Evolutionary conservation across 2,888 invertebrate species (phyloP).

Genomic region (Steromphala cineraria): DNA sequence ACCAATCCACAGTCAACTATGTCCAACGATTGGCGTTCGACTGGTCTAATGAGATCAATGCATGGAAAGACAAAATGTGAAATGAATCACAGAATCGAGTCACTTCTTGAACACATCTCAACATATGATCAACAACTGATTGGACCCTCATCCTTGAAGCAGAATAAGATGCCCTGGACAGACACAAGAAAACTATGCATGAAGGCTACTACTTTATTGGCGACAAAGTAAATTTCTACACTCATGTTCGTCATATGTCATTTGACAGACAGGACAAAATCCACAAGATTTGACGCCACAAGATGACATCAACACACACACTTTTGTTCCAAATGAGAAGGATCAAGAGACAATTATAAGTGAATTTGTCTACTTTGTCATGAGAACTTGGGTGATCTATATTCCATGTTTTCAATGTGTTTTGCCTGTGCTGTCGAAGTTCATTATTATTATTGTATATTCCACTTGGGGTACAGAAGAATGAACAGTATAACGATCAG

Average conservation of each 20-base stretch:
- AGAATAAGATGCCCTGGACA: too few relatives aligned
- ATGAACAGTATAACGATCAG: background rate
- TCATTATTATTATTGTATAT: background rate
- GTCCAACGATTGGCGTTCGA: too few relatives aligned
- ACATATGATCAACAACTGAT: too few relatives aligned
- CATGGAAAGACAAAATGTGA: too few relatives aligned
- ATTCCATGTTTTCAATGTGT: background rate
- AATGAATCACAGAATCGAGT: too few relatives aligned
- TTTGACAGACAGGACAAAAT: slow-evolving; percentile 30
- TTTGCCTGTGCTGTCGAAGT: slow-evolving; percentile 1
- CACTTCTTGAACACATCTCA: too few relatives aligned
- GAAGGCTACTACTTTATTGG: slow-evolving; percentile 40
- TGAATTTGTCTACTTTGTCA: slow-evolving; percentile 16
- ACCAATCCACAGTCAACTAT: too few relatives aligned
- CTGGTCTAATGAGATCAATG: too few relatives aligned
- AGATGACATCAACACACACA: background rate
- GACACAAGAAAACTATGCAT: too few relatives aligned
- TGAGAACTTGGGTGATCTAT: background rate
- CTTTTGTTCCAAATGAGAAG: slow-evolving; percentile 13
- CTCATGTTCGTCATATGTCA: slow-evolving; percentile 35
- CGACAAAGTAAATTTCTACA: slow-evolving; percentile 38
- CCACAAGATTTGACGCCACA: slow-evolving; percentile 26
- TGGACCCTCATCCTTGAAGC: too few relatives aligned
- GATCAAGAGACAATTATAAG: background rate
- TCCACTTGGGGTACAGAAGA: background rate